Conservation (phyloP, 2,888 invertebrate species). For the Hypselothyrea guttata region DNA sequence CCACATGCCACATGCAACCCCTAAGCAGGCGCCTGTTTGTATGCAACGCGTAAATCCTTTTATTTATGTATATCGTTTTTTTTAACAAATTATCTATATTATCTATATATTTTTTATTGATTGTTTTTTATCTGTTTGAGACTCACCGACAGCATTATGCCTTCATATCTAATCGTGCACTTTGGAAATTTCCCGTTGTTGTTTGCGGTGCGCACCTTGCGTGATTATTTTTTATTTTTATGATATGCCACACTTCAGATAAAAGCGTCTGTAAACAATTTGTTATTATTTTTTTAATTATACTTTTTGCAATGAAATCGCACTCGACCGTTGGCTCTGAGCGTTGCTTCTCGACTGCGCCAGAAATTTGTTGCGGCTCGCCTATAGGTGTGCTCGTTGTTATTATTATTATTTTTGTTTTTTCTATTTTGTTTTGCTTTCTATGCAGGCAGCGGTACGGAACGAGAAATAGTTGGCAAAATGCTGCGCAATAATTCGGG, state of each 20-base stretch:
- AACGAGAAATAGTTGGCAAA: constrained; percentile 49
- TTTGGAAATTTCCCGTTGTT: background rate
- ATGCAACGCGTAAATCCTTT: constrained; percentile 35
- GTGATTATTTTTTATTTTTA: too few species aligned
- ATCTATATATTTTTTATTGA: constrained; percentile 1
- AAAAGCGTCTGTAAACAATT: constrained; percentile 1
- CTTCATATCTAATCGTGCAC: constrained; percentile 27
- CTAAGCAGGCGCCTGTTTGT: constrained; percentile 23
- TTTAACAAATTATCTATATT: too few species aligned
- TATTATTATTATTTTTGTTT: too few species aligned
- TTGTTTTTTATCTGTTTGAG: background rate
- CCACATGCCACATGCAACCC: constrained; percentile 8
- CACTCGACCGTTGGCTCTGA: constrained; percentile 42
- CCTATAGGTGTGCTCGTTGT: constrained; percentile 45
- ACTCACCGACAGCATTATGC: constrained; percentile 58
- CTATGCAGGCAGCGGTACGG: constrained; percentile 48
- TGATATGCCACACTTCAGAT: too few species aligned
- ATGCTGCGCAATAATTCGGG: constrained; percentile 61
- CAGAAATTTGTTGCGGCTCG: constrained; percentile 29
- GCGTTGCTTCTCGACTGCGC: constrained; percentile 47
- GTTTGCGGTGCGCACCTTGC: background rate
- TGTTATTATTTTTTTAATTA: too few species aligned
- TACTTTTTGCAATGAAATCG: constrained; percentile 1
- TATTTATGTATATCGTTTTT: too few species aligned
- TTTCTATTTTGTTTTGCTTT: constrained; percentile 65